phyloP scores from a whole-genome alignment of 2,113 vertebrate genomes.

The Scolopax mira region DNA sequence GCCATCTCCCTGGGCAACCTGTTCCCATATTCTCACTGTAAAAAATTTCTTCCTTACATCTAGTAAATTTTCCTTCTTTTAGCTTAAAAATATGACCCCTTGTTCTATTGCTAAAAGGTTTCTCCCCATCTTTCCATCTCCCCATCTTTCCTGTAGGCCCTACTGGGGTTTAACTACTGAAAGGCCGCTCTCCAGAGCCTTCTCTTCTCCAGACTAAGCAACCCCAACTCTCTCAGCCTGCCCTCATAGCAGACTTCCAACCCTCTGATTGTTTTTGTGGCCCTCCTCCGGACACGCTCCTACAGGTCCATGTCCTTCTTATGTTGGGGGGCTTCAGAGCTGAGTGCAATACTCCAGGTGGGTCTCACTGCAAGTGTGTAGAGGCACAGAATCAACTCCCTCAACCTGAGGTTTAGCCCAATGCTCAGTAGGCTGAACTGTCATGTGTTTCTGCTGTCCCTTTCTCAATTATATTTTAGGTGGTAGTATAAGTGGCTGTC shows the following conservation, averaged over 20 bases:
- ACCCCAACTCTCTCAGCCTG: not conserved
- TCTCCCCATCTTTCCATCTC: not conserved
- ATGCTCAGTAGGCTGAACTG: not conserved
- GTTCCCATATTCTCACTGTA: not conserved
- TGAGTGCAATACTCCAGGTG: fast-evolving
- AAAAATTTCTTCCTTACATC: not conserved
- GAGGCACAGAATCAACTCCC: not conserved
- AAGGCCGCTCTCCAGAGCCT: not conserved
- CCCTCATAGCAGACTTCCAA: not conserved
- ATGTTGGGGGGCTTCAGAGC: too few species aligned
- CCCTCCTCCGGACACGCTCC: not conserved
- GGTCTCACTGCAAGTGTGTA: not conserved
- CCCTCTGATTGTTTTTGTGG: not conserved
- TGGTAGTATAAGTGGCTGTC: not conserved
- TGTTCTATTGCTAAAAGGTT: not conserved
- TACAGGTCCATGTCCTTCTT: too few species aligned
- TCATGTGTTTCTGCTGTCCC: not conserved
- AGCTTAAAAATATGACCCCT: not conserved
- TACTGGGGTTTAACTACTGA: not conserved
- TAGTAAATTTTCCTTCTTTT: not conserved
- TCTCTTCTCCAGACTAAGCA: not conserved
- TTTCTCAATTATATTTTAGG: not conserved
- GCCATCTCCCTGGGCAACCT: not conserved
- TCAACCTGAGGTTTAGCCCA: not conserved
- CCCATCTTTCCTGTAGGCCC: not conserved